Conservation (phyloP, 1,140 invertebrate genomes). For the Anastrepha ludens region DNA sequence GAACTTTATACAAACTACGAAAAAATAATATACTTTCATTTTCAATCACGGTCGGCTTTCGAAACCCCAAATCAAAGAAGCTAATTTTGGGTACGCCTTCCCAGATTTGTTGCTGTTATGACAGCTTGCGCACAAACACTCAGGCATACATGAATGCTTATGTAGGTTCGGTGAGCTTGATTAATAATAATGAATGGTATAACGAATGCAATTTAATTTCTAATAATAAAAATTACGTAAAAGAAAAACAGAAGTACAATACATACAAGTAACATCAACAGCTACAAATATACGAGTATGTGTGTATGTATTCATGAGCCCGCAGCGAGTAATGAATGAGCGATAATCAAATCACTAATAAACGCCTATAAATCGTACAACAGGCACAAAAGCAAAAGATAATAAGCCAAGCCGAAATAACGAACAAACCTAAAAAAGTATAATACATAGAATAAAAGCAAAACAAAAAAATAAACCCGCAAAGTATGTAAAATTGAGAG, state of each 20-base stretch:
- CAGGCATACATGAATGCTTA: not conserved
- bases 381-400: not conserved
- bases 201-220: slow-evolving; percentile 52
- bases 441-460: not conserved
- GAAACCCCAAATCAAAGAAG: not conserved
- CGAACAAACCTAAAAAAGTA: not conserved
- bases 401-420: not conserved
- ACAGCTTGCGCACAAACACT: not conserved
- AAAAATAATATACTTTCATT: slow-evolving; percentile 44
- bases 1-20: not conserved
- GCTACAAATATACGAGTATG: not conserved
- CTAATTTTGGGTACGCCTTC: not conserved
- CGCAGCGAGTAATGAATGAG: slow-evolving; percentile 16
- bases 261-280: not conserved
- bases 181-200: slow-evolving; percentile 35
- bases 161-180: not conserved
- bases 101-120: slow-evolving; percentile 16
- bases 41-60: not conserved
- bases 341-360: slow-evolving; percentile 42
- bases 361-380: slow-evolving; percentile 44
- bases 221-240: slow-evolving; percentile 39
- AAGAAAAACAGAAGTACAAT: not conserved
- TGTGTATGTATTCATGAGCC: not conserved
- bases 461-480: not conserved
- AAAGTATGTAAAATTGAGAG: not conserved